These are phyloP conservation scores for Piliocolobus tephrosceles DNA, from an alignment of 2,113 vertebrate genomes.

Conservation along the genomic window DNA sequence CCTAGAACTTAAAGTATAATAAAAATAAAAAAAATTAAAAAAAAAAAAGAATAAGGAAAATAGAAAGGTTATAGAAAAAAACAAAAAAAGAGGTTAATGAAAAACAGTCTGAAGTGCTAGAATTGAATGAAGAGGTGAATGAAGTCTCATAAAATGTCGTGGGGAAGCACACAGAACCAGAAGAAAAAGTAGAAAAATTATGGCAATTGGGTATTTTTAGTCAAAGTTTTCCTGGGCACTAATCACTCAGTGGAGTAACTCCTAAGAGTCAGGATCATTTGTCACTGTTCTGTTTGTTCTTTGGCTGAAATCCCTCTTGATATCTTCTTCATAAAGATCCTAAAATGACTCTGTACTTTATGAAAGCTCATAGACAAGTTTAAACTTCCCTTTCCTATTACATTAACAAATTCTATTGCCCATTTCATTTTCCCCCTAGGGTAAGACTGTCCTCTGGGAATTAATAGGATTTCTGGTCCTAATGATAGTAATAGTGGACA, in stretches of 20 bases:
- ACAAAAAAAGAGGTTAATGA: background rate
- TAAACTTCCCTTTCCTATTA: background rate
- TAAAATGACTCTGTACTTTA: background rate
- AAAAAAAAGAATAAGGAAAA: background rate
- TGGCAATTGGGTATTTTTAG: background rate
- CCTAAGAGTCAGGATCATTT: background rate
- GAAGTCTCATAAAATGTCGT: background rate
- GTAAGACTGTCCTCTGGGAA: background rate
- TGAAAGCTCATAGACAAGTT: background rate
- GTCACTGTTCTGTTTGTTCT: background rate
- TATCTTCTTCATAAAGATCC: background rate
- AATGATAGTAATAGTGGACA: background rate
- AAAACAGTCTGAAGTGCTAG: background rate
- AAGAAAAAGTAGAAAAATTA: background rate
- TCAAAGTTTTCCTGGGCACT: background rate
- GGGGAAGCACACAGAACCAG: background rate
- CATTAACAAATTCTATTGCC: background rate
- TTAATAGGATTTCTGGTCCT: background rate
- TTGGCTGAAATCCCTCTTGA: background rate
- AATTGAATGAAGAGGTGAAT: background rate
- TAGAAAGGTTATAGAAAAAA: background rate
- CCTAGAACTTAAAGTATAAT: too few relatives aligned
- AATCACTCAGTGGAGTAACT: background rate
- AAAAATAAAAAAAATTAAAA: too few relatives aligned
- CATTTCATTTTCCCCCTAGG: background rate